Evolutionary conservation across 2,888 invertebrate species (phyloP), one percentile per base, ranked within the genome.

Genomic region (Bimastos eiseni): DNA sequence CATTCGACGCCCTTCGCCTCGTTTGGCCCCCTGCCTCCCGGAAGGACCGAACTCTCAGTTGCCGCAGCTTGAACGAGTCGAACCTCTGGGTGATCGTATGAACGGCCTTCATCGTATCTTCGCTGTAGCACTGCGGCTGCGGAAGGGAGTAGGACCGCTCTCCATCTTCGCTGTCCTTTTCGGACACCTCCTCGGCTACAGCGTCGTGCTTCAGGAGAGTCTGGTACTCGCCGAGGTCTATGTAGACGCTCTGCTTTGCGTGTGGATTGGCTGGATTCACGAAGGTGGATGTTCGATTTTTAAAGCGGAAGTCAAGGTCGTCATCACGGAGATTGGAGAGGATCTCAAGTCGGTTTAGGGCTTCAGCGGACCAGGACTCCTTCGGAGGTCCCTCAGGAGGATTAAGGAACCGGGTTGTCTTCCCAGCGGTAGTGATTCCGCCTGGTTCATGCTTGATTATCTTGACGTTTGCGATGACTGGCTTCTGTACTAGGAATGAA

Each of bases 61-160:
- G 90, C 4, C 91, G 86, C 38, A 91, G 89, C 88, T 91, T 90
- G 33, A 91, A 83, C 13, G 92, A 92, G 90, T 92, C 92, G 83
- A 91, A 92, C 83, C 91, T 92, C 37, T 92, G 91, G 3, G 92
- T 91, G 84, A 92, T 92, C 36, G 37, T 44, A 41, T 91, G 91
- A n/a, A 92, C 91, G 13, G 92, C 92, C 49, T 91, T 92, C 37
- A 92, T 89, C 19, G 92, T 92, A 89, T 92, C 91, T 21, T 92
- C 92, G 34, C 91, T 89, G 88, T 92, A 92, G 41, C 91, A 89
- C 44, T 91, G 91, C 24, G 92, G 92, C 88, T 92, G 91, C 15
- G 92, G 92, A 5, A 92, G 89, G 15, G 91, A 90, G 88, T 92
- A 92, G 15, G 91, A 89, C 86, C 90, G 70, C 37, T 91, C 91